phyloP scores from a whole-genome alignment of 2,113 vertebrate genomes.

The Oreotragus oreotragus region DNA sequence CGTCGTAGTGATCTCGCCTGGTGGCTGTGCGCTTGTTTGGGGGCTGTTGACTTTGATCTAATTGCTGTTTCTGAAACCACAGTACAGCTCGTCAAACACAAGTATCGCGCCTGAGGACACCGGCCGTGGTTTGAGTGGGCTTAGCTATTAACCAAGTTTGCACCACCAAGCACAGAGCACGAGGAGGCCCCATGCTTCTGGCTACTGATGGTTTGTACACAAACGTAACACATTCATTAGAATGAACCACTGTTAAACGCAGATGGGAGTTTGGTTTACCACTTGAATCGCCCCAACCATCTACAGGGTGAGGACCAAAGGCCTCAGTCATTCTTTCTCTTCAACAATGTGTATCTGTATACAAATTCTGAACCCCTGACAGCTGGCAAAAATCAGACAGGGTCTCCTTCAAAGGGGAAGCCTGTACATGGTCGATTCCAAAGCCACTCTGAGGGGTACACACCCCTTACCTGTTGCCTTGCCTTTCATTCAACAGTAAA shows the following conservation, averaged over 20 bases:
- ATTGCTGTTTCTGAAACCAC: slow-evolving; percentile 56
- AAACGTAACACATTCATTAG: not conserved
- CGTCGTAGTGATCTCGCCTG: not conserved
- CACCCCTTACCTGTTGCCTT: slow-evolving; percentile 53
- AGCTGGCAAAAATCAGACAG: not conserved
- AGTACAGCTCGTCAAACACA: slow-evolving; percentile 35
- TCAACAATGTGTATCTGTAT: rapidly evolving
- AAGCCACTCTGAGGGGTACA: not conserved
- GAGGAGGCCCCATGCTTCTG: not conserved
- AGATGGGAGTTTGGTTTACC: not conserved
- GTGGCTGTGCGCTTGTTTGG: not conserved
- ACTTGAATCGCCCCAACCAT: not conserved
- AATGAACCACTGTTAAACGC: slow-evolving; percentile 30
- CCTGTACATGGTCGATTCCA: not conserved
- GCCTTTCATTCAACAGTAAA: not conserved
- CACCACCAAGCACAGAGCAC: not conserved
- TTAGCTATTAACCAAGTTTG: slow-evolving; percentile 56
- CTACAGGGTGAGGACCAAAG: not conserved
- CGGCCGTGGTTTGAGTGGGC: slow-evolving; percentile 67
- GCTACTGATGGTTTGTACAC: slow-evolving; percentile 18
- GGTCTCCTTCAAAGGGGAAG: not conserved
- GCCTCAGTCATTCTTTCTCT: not conserved
- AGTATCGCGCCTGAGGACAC: not conserved
- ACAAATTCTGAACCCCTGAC: not conserved
- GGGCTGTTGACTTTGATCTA: slow-evolving; percentile 14